phyloP scores from a whole-genome alignment of 2,113 vertebrate genomes.

The Equus przewalskii region DNA sequence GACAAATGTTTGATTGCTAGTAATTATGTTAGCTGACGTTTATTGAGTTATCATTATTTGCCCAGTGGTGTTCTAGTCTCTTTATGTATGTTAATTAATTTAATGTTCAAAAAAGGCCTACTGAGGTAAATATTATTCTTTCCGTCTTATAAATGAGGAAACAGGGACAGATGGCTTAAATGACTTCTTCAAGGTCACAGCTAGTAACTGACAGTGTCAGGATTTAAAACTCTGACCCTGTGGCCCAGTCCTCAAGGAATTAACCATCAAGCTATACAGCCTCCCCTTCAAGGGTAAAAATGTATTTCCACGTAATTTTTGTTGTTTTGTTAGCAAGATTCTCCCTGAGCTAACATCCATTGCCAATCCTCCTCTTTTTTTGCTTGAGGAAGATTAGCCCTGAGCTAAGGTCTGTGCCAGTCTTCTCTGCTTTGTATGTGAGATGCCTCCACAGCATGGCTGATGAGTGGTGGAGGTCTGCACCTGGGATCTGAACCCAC shows the following conservation, averaged over 20 bases:
- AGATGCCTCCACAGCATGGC: no score
- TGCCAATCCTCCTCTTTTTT: no score
- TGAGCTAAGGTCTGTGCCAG: no score
- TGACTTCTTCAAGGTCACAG: background rate
- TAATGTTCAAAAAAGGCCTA: background rate
- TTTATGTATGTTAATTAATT: slow-evolving; percentile 30
- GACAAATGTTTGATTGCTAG: background rate
- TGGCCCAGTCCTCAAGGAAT: background rate
- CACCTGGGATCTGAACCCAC: no score
- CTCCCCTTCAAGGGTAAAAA: background rate
- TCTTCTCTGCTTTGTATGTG: no score
- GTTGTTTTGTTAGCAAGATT: no score
- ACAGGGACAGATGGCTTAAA: background rate
- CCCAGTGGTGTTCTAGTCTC: background rate
- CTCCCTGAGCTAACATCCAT: no score
- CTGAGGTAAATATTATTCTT: background rate
- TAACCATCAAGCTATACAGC: background rate
- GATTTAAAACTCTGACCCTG: background rate
- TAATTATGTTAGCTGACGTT: slow-evolving; percentile 4
- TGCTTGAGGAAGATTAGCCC: no score
- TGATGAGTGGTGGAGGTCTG: no score
- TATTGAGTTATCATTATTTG: background rate
- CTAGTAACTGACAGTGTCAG: background rate
- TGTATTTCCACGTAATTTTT: background rate
- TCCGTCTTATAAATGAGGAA: slow-evolving; percentile 22